Evolutionary conservation across 2,888 invertebrate species (phyloP).

Genomic region (Nomada ruficornis): DNA sequence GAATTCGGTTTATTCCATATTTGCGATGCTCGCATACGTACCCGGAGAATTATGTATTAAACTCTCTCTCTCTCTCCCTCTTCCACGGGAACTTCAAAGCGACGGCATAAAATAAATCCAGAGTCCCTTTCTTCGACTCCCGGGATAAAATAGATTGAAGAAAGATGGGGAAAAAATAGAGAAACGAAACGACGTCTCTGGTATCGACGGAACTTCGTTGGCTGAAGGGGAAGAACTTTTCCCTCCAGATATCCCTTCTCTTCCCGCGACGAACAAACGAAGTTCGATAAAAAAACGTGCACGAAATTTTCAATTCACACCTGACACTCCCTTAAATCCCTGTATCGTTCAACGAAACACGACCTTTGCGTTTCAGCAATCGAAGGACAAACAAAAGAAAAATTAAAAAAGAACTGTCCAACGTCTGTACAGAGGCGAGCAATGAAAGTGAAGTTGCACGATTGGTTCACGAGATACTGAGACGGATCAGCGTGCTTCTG

Average conservation of each 20-base stretch:
- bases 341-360: slow-evolving; percentile 11
- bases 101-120: slow-evolving; percentile 44
- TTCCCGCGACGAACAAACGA: neutral
- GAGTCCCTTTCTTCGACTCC: neutral
- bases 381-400: neutral
- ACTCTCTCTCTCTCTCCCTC: neutral
- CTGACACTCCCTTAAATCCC: slow-evolving; percentile 17
- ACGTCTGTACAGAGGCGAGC: neutral
- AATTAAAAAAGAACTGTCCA: neutral
- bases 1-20: slow-evolving; percentile 1
- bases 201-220: neutral
- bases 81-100: slow-evolving; percentile 16
- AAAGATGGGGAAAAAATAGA: neutral
- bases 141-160: neutral
- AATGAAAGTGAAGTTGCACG: neutral
- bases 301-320: slow-evolving; percentile 36
- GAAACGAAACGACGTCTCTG: neutral
- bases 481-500: slow-evolving; percentile 59
- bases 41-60: slow-evolving; percentile 42
- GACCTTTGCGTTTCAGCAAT: neutral
- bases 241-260: neutral
- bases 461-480: slow-evolving; percentile 53
- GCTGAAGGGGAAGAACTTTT: neutral
- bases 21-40: slow-evolving; percentile 25
- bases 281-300: neutral